Evolutionary conservation across 1,140 invertebrate genomes (phyloP).

Genomic region (Drosophila sp.): DNA sequence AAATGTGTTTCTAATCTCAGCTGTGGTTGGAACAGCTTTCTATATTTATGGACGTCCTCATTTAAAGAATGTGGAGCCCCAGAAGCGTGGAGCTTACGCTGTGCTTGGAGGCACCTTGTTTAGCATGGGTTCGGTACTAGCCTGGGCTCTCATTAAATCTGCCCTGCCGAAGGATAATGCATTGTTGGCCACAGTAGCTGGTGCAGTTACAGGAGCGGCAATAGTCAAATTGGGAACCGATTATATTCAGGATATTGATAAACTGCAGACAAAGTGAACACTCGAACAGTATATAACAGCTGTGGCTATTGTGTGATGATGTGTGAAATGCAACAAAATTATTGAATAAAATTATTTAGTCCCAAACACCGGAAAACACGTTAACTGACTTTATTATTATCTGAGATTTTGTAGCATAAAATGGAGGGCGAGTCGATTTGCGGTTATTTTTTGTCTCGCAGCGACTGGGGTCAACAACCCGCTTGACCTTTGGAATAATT

Average conservation of each 20-base stretch:
- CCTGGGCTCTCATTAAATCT: conserved; percentile 88
- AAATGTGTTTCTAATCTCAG: conserved; percentile 85
- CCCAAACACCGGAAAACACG: not conserved
- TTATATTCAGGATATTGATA: conserved; percentile 83
- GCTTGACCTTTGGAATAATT: too few relatives aligned
- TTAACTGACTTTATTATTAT: too few relatives aligned
- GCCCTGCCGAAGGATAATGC: conserved; percentile 86
- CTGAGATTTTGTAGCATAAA: not conserved
- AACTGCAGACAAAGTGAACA: conserved; percentile 55
- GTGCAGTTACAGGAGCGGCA: conserved; percentile 85
- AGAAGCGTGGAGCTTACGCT: conserved; percentile 85
- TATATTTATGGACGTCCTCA: conserved; percentile 86
- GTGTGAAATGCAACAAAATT: conserved; percentile 37
- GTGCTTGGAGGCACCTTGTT: conserved; percentile 87
- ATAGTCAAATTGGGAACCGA: conserved; percentile 86
- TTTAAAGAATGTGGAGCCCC: conserved; percentile 82
- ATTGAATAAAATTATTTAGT: conserved; percentile 22
- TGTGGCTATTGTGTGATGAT: conserved; percentile 15
- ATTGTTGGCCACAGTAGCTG: conserved; percentile 85
- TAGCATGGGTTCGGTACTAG: conserved; percentile 89
- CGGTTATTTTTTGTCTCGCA: too few relatives aligned
- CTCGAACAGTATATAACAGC: not conserved
- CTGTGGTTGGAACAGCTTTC: conserved; percentile 85
- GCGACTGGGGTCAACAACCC: too few relatives aligned
- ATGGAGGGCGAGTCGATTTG: too few relatives aligned